These are phyloP conservation scores for Adineta ricciae DNA, from an alignment of 2,888 invertebrate genomes.

Conservation along the genomic window DNA sequence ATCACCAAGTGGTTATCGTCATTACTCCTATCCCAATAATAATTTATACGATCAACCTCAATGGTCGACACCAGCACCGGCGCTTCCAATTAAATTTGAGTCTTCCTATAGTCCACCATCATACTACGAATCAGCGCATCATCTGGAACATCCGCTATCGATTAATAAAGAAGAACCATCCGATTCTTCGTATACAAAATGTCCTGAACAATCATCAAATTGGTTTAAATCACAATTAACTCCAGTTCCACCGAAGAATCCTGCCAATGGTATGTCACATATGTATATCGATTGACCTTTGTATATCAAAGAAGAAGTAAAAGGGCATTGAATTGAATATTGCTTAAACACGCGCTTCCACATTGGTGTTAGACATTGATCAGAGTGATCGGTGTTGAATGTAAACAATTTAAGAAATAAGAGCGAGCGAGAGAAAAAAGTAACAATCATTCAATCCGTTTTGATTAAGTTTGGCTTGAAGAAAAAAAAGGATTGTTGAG, in stretches of 20 bases:
- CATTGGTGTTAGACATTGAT: neutral
- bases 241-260: neutral
- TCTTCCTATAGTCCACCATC: neutral
- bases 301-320: neutral
- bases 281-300: neutral
- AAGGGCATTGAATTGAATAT: neutral
- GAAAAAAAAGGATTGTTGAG: neutral
- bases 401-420: neutral
- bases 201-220: neutral
- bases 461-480: neutral
- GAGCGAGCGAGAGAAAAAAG: neutral
- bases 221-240: neutral
- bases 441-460: neutral
- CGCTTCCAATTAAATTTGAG: neutral
- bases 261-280: neutral
- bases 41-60: neutral
- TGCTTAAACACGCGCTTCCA: slow-evolving; percentile 1
- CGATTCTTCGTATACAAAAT: neutral
- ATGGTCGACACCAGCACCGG: neutral
- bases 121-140: neutral
- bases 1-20: neutral
- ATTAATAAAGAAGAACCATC: neutral
- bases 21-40: neutral
- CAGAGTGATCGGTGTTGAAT: slow-evolving; percentile 4
- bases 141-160: neutral